Evolutionary conservation across 1,140 invertebrate species (phyloP), one percentile per base, ranked within the genome.

Genomic region (Acromyrmex heyeri): DNA sequence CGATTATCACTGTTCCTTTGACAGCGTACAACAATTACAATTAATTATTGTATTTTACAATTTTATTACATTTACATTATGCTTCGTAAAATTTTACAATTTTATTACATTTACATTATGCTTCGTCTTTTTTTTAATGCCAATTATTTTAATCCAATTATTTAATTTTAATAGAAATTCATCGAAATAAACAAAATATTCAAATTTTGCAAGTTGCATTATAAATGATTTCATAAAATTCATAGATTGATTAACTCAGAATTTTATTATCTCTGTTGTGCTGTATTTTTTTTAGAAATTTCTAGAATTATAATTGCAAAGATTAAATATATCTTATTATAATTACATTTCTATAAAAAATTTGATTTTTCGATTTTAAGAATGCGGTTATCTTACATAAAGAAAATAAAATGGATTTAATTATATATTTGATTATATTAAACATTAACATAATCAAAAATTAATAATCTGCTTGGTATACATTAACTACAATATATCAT

Each of bases 21-120:
- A 44, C 0, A 38, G 8, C 38, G 8, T 44, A 44, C 3, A 44
- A 12, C 18, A 3, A 77, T 57, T 3, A 5, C 5, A 10, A 77
- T 77, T 77, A 77, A 5, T 77, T 27, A 18, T 24, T 24, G 0
- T 24, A 24, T 64, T 1, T 44, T 30, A 30, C 6, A 14, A 48
- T 44, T 64, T 64, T 64, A 27, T 24, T 77, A 14, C 44, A 44
- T 77, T 77, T 64, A 64, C 18, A n/a, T 27, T 75, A 12, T 38
- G 50, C 0, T 59, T 75, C 21, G 3, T 10, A 24, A 24, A 24
- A 24, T 64, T 1, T 44, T 30, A 30, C 6, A 14, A 48, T 44
- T 64, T 64, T 64, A 27, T 24, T 77, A 14, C 44, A 44, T 77
- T 77, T 64, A 64, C 12, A n/a, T 27, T 75, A 12, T 38, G 50